Evolutionary conservation across 2,888 invertebrate species (phyloP), one percentile per base, ranked within the genome.

Genomic region (Zygaena filipendulae): DNA sequence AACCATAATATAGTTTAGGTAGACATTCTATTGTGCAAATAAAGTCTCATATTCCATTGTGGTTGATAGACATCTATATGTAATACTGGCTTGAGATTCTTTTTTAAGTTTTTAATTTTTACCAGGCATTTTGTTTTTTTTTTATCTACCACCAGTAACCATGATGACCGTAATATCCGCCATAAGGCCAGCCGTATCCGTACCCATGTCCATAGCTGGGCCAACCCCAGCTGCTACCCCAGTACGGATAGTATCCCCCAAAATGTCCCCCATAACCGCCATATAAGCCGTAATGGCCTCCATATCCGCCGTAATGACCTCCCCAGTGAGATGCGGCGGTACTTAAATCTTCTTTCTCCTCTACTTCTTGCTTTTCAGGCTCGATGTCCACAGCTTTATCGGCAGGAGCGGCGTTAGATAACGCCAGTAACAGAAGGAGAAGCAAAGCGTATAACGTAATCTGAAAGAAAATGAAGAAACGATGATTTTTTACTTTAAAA

Each of bases 321-420:
- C 68, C 68, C 56, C 67, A 77, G 32, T 67, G 66, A 0, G 77
- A 62, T 0, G 79, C 80, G 0, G 71, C 71, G 0, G 75, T 57
- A 36, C 75, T 69, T 2, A 80, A 47, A 37, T 79, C 79, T 8
- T 66, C 71, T 11, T 69, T 64, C 3, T 64, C 68, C 2, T 57
- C 42, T 2, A 47, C 45, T 3, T 43, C 51, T 5, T 62, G 30
- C 25, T 67, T 64, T 23, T 61, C 56, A 13, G 55, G 49, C 8
- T 49, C 47, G 10, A 39, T 26, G 1, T 32, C 35, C 37, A 11
- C n/a, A n/a, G 44, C 43, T 10, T 52, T 46, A 25, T 64, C 62
- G 0, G 59, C 57, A 0, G 67, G 67, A 0, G 72, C 72, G 2
- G 67, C 56, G n/a, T 51, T 35, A 0, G 53, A 45, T 7, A 52